These are phyloP conservation scores for Sisor rabdophorus DNA, from an alignment of 2,113 vertebrate genomes.

Conservation along the genomic window DNA sequence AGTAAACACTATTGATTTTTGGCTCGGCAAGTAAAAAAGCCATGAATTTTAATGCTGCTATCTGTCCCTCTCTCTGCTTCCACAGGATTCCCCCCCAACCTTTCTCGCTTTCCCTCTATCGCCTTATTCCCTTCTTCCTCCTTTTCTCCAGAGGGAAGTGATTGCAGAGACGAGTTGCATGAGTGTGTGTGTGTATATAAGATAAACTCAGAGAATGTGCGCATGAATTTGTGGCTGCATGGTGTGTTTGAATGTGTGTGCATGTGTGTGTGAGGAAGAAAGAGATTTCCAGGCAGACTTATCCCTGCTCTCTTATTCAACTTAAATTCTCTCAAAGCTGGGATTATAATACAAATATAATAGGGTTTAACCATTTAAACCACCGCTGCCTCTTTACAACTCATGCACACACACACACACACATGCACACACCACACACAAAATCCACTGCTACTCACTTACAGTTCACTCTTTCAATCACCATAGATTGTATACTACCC, in stretches of 20 bases:
- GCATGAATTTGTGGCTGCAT: slow-evolving; percentile 16
- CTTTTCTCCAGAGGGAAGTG: slow-evolving; percentile 74
- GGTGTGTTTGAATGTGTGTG: slow-evolving; percentile 8
- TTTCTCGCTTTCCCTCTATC: slow-evolving; percentile 69
- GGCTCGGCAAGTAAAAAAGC: slow-evolving; percentile 70
- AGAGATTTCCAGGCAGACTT: slow-evolving; percentile 23
- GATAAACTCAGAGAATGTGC: slow-evolving; percentile 31
- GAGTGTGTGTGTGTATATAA: slow-evolving; percentile 38
- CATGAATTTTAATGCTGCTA: slow-evolving; percentile 81
- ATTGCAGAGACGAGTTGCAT: slow-evolving; percentile 54
- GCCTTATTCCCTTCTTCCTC: slow-evolving; percentile 53
- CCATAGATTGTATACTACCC: neutral
- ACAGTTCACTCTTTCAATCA: neutral
- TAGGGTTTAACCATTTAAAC: slow-evolving; percentile 24
- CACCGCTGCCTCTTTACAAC: slow-evolving; percentile 4
- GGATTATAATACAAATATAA: slow-evolving; percentile 26
- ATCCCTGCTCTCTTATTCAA: slow-evolving; percentile 18
- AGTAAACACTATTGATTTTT: slow-evolving; percentile 83
- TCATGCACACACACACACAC: slow-evolving; percentile 32
- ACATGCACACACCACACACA: slow-evolving; percentile 26
- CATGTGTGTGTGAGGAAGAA: neutral
- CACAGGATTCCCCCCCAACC: slow-evolving; percentile 68
- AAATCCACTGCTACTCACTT: neutral
- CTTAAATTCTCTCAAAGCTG: slow-evolving; percentile 26
- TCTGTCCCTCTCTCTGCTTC: slow-evolving; percentile 73